Evolutionary conservation across 2,888 invertebrate species (phyloP).

Genomic region (Chorisops tibialis): DNA sequence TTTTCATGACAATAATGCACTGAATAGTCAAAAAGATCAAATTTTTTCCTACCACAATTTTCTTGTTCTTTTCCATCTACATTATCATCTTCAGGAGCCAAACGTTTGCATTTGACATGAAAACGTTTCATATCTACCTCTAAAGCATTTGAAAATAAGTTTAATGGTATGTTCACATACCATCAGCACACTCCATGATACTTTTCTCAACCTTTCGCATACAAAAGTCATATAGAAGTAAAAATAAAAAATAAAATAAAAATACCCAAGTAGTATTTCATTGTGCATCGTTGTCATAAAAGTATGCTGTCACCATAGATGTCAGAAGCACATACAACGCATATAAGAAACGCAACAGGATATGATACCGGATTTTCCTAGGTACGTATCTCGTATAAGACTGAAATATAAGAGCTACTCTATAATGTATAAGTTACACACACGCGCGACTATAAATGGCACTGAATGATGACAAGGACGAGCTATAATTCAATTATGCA

Average conservation of each 20-base stretch:
- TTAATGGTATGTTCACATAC: not conserved
- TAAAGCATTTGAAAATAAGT: conserved; percentile 9
- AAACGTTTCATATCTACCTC: conserved; percentile 15
- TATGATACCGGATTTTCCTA: not conserved
- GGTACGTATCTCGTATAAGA: not conserved
- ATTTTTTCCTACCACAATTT: too few relatives aligned
- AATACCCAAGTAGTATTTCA: conserved; percentile 9
- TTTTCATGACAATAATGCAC: too few relatives aligned
- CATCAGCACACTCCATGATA: conserved; percentile 7
- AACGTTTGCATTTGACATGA: conserved; percentile 12
- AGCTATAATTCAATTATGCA: conserved; percentile 23
- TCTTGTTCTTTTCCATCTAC: too few relatives aligned
- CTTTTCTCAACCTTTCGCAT: conserved; percentile 19
- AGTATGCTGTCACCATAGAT: conserved; percentile 23
- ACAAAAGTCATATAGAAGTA: conserved; percentile 1
- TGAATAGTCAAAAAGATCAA: too few relatives aligned
- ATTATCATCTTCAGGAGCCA: not conserved
- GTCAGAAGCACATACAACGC: not conserved
- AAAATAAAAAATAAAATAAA: too few relatives aligned
- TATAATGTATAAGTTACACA: too few relatives aligned
- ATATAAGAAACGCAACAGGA: conserved; percentile 14
- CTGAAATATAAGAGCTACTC: too few relatives aligned
- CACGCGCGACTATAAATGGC: not conserved
- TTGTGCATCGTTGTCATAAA: conserved; percentile 10
- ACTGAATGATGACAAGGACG: conserved; percentile 15